phyloP scores from a whole-genome alignment of 1,140 invertebrate species.

The Drosophila albomicans region DNA sequence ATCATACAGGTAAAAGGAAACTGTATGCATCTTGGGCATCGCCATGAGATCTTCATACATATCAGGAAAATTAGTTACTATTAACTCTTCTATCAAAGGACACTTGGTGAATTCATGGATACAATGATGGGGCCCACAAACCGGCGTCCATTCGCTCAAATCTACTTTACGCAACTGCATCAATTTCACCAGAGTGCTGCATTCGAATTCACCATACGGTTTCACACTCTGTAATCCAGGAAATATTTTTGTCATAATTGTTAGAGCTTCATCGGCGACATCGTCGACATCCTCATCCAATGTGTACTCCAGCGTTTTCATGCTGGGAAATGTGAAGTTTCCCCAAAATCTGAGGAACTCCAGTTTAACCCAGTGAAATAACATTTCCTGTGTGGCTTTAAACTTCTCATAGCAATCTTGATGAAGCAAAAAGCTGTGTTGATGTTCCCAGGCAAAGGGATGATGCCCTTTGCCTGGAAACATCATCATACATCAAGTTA shows the following conservation, averaged over 20 bases:
- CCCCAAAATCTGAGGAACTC: not conserved
- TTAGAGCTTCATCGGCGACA: not conserved
- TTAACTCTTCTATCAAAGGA: slow-evolving; percentile 14
- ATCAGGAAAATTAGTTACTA: no score
- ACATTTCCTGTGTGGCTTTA: not conserved
- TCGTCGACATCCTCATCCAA: not conserved
- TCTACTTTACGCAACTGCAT: slow-evolving; percentile 17
- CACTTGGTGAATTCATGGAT: not conserved
- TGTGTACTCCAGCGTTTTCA: not conserved
- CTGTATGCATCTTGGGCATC: no score
- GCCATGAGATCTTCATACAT: not conserved
- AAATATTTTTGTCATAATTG: slow-evolving; percentile 7
- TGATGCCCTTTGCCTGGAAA: no score
- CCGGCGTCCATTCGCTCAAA: not conserved
- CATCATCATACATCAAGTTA: slow-evolving; percentile 4
- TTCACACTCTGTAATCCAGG: not conserved
- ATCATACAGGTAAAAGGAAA: no score
- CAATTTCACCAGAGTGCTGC: not conserved
- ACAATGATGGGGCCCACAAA: not conserved
- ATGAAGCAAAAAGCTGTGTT: not conserved
- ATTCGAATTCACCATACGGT: not conserved
- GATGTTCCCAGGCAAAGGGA: slow-evolving; percentile 11
- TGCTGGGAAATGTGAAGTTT: not conserved
- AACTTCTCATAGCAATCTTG: not conserved
- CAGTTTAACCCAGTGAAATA: not conserved